phyloP scores from a whole-genome alignment of 2,797 vertebrate genomes.

The Ataeniobius toweri region DNA sequence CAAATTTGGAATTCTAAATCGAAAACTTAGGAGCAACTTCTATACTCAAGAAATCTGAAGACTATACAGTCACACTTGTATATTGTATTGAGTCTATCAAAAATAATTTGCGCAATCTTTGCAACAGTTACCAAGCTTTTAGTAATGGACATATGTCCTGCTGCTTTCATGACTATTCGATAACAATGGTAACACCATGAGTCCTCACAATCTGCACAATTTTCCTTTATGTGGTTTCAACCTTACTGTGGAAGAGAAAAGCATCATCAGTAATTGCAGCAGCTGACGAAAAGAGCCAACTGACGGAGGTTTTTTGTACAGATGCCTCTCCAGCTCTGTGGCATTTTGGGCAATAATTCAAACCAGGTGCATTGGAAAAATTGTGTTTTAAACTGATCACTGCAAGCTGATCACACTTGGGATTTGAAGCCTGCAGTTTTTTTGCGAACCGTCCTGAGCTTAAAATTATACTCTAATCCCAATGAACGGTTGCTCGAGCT shows the following conservation, averaged over 20 bases:
- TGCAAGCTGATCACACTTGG: neutral
- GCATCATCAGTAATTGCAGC: neutral
- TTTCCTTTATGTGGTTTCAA: neutral
- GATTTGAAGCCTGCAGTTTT: neutral
- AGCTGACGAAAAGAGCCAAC: no score
- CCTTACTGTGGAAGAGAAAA: neutral
- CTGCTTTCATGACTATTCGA: slow-evolving; percentile 2
- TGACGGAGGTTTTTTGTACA: no score
- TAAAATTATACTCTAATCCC: neutral
- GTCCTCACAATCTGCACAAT: neutral
- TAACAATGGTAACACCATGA: neutral
- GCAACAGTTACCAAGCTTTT: neutral
- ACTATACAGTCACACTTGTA: no score
- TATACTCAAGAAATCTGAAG: neutral
- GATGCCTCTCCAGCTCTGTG: neutral
- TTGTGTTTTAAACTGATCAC: neutral
- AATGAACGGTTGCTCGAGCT: neutral
- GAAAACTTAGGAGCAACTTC: neutral
- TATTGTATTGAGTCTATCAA: neutral
- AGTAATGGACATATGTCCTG: neutral
- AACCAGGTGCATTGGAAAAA: neutral
- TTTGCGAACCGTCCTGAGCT: neutral
- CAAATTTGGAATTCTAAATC: neutral
- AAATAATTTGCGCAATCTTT: neutral
- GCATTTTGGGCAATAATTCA: neutral